Conservation (phyloP, 1,140 invertebrate species). For the Trachymyrmex septentrionalis region DNA sequence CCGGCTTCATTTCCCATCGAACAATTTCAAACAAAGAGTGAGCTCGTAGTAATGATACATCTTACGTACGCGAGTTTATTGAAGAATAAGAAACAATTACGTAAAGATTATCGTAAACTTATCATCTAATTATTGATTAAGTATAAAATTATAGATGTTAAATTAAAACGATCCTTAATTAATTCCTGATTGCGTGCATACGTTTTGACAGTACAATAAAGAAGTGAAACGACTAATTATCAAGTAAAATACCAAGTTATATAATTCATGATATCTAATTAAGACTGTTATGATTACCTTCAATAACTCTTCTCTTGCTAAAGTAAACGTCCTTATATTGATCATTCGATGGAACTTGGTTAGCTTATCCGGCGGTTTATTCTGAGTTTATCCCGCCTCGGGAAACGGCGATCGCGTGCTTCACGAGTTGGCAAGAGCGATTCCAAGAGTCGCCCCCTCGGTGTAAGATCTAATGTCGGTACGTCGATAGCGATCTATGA, state of each 20-base stretch:
- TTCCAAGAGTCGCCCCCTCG: neutral
- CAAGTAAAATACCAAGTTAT: slow-evolving; percentile 11
- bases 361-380: slow-evolving; percentile 56
- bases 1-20: neutral
- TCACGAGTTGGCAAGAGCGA: neutral
- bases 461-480: slow-evolving; percentile 17
- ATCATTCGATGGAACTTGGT: slow-evolving; percentile 3
- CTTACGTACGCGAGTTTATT: neutral
- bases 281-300: slow-evolving; percentile 20
- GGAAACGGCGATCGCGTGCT: slow-evolving; percentile 16
- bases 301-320: slow-evolving; percentile 20
- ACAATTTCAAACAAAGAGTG: neutral
- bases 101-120: slow-evolving; percentile 2
- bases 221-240: slow-evolving; percentile 8
- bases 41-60: neutral
- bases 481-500: slow-evolving; percentile 52
- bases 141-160: neutral
- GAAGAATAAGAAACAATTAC: neutral
- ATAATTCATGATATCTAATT: slow-evolving; percentile 19
- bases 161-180: neutral
- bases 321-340: slow-evolving; percentile 35
- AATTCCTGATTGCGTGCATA: neutral
- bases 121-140: neutral
- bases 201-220: neutral
- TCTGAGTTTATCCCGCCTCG: slow-evolving; percentile 53